phyloP scores from a whole-genome alignment of 2,797 vertebrate genomes.

The Anabas testudineus region DNA sequence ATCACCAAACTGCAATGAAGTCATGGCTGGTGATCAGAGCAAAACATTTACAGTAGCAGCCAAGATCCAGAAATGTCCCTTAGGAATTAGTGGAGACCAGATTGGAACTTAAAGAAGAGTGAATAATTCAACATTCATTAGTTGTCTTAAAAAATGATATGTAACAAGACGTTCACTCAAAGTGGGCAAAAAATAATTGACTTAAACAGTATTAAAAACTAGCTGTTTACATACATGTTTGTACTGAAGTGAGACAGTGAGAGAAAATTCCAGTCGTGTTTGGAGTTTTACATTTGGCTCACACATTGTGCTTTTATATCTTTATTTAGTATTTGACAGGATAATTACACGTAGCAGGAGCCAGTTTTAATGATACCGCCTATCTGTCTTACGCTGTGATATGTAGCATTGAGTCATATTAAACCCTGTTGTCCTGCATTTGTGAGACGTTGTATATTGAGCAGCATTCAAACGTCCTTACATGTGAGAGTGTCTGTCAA shows the following conservation, averaged over 20 bases:
- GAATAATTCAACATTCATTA: not conserved
- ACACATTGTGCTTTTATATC: constrained; percentile 6
- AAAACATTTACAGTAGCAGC: too few species aligned
- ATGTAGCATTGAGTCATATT: constrained; percentile 29
- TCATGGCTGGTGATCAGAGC: too few species aligned
- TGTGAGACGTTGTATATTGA: constrained; percentile 62
- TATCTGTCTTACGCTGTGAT: constrained; percentile 16
- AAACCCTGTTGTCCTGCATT: constrained; percentile 32
- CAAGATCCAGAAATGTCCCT: too few species aligned
- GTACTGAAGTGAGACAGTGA: not conserved
- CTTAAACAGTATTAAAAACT: not conserved
- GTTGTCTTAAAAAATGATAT: too few species aligned
- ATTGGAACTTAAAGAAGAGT: too few species aligned
- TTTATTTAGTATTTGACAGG: constrained; percentile 22
- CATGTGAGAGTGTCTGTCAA: constrained; percentile 26
- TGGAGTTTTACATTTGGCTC: constrained; percentile 12
- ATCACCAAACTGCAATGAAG: too few species aligned
- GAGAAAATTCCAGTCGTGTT: too few species aligned
- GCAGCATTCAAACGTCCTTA: constrained; percentile 29
- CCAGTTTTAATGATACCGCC: constrained; percentile 7
- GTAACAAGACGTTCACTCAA: not conserved
- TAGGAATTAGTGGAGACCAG: too few species aligned
- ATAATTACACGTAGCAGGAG: constrained; percentile 45
- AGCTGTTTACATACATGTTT: not conserved
- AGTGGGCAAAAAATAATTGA: not conserved